These are phyloP conservation scores for Kryptolebias ocellatus DNA, from an alignment of 2,797 vertebrate genomes.

Conservation along the genomic window DNA sequence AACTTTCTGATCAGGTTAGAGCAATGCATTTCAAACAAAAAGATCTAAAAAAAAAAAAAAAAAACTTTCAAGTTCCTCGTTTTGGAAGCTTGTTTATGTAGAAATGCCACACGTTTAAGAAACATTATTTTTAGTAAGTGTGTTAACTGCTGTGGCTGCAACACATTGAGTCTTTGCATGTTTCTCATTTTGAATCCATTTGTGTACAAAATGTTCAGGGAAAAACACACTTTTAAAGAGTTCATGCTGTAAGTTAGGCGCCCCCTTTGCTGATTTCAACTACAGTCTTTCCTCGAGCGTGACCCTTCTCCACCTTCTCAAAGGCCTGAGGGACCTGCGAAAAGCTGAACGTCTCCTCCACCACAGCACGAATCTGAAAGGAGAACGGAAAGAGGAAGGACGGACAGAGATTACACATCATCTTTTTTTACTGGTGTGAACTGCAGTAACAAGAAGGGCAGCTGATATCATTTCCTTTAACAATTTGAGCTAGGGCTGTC, in stretches of 20 bases:
- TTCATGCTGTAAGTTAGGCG: conserved; percentile 7
- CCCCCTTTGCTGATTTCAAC: conserved; percentile 77
- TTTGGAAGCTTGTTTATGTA: not conserved
- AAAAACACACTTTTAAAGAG: not conserved
- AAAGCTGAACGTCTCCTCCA: conserved; percentile 90
- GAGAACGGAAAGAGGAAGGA: conserved; percentile 25
- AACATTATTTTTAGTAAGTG: not conserved
- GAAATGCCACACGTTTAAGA: not conserved
- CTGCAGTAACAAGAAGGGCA: not conserved
- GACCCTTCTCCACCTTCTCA: conserved; percentile 90
- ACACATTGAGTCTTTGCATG: not conserved
- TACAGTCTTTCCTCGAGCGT: conserved; percentile 94
- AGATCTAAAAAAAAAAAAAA: too few species aligned
- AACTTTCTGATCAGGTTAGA: too few species aligned
- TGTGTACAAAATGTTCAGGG: not conserved
- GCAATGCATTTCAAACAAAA: too few species aligned
- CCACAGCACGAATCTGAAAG: conserved; percentile 88
- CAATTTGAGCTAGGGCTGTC: not conserved
- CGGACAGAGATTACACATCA: not conserved
- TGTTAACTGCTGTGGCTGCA: not conserved
- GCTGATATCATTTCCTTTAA: not conserved
- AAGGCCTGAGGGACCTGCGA: conserved; percentile 92
- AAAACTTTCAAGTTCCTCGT: too few species aligned
- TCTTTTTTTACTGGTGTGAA: not conserved
- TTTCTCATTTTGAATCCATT: not conserved